Base-by-base conservation (phyloP, 2,113 vertebrate genomes). In the Cathartes aura region DNA sequence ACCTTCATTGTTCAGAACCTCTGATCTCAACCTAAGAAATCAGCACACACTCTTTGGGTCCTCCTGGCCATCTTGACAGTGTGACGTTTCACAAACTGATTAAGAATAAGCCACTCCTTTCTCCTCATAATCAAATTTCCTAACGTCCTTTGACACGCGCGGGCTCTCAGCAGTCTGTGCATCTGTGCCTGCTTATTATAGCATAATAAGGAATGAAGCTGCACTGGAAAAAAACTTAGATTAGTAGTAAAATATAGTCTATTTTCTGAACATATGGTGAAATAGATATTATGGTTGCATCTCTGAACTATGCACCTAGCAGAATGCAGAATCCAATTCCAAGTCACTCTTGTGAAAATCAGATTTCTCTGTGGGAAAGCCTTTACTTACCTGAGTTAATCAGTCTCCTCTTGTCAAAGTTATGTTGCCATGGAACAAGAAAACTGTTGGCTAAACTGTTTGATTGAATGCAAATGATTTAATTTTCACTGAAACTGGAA, bases 221-320 rank as follows among this genome's bases (percentile, higher is more conserved):
- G 29, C 42, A 67, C 8, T 47, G 36, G 34, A 48, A 91, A 93
- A 81, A 76, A 47, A 2, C 9, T 75, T 75, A 63, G 45, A 64
- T 53, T 82, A 56, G 29, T 67, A n/a, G 64, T 36, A 63, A 82
- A 94, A 84, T 16, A 63, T 5, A n/a, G 12, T 14, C 21, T 87
- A 22, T 82, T 89, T 82, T 70, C 55, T 72, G 75, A 95, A 68
- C 47, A 88, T 47, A 96, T 89, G 59, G 67, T 94, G 75, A 80
- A 88, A 90, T 23, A 64, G 67, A 86, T 78, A 76, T 53, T 52
- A 43, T 40, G 12, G 56, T 8, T 82, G 60, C n/a, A 62, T 66
- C 18, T 66, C 43, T 58, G 53, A 72, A 82, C 15, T 36, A 48
- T 53, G 36, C 63, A 43, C 45, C 89, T 87, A 79, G 40, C 45